Conservation (phyloP, 2,797 vertebrate genomes). For the Enteromius treurensis region DNA sequence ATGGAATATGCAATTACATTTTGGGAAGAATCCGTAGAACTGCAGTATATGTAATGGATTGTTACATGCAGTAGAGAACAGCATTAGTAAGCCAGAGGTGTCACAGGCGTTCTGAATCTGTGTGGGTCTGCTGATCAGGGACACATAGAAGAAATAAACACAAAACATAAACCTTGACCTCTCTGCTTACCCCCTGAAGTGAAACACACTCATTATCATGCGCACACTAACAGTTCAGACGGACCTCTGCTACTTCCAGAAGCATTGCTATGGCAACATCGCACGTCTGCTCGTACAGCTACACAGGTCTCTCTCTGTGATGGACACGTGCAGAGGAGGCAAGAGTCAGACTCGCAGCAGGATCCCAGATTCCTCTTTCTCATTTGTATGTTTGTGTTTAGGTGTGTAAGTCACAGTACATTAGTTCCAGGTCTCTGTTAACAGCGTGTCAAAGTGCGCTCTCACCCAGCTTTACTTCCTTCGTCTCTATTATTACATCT, state of each 20-base stretch:
- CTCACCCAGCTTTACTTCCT: conserved; percentile 1
- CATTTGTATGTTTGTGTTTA: conserved; percentile 10
- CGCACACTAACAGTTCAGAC: conserved; percentile 41
- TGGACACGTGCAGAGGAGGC: conserved; percentile 21
- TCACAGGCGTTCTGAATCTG: neutral
- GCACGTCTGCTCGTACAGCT: conserved; percentile 47
- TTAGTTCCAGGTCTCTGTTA: conserved; percentile 28
- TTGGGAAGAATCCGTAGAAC: neutral
- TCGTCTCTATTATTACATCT: conserved; percentile 12
- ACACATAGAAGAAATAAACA: conserved; percentile 6
- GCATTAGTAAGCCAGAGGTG: neutral
- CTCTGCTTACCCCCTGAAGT: conserved; percentile 14
- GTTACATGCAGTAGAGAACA: neutral
- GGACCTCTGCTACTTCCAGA: conserved; percentile 49
- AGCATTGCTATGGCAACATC: conserved; percentile 60
- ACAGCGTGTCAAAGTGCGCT: neutral
- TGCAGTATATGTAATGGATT: no score
- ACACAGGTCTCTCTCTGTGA: conserved; percentile 58
- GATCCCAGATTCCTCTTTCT: neutral
- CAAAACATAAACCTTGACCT: conserved; percentile 34
- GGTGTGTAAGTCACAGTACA: conserved; percentile 13
- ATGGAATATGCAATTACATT: neutral
- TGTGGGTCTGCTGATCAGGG: neutral
- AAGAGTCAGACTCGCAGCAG: conserved; percentile 36
- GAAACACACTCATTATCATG: conserved; percentile 42